Evolutionary conservation across 2,797 vertebrate species (phyloP).

Genomic region (Leucoraja ocellata): DNA sequence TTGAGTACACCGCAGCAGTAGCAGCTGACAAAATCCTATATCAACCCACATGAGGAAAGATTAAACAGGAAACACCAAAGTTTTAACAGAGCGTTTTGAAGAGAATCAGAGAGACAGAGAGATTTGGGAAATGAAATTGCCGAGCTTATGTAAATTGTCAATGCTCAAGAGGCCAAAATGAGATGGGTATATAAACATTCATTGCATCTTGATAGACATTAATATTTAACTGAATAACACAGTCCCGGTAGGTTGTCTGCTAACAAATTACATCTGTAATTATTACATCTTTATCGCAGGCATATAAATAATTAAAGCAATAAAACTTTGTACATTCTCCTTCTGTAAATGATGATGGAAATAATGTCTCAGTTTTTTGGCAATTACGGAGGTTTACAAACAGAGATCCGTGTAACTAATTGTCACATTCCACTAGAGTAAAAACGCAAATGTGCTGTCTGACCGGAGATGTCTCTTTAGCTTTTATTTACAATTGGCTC

Average conservation of each 20-base stretch:
- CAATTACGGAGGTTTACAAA: neutral
- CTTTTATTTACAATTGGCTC: neutral
- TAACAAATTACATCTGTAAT: neutral
- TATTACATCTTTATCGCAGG: neutral
- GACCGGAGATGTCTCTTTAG: neutral
- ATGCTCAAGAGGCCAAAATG: neutral
- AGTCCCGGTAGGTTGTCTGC: no score
- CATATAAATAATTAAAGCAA: constrained; percentile 14
- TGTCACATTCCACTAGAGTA: neutral
- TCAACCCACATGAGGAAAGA: neutral
- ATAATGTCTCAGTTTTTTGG: neutral
- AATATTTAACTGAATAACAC: neutral
- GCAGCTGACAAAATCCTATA: neutral
- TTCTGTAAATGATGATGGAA: neutral
- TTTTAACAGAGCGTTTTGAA: neutral
- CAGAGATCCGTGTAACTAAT: neutral
- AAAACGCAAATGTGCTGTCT: neutral
- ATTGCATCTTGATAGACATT: neutral
- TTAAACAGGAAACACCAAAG: neutral
- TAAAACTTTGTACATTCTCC: neutral
- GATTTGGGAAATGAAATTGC: neutral
- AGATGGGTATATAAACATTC: neutral
- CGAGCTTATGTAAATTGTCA: neutral
- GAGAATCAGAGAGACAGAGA: neutral
- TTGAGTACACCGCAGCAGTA: no score